These are phyloP conservation scores for Pelobates fuscus DNA, from an alignment of 2,113 vertebrate species.

Conservation along the genomic window DNA sequence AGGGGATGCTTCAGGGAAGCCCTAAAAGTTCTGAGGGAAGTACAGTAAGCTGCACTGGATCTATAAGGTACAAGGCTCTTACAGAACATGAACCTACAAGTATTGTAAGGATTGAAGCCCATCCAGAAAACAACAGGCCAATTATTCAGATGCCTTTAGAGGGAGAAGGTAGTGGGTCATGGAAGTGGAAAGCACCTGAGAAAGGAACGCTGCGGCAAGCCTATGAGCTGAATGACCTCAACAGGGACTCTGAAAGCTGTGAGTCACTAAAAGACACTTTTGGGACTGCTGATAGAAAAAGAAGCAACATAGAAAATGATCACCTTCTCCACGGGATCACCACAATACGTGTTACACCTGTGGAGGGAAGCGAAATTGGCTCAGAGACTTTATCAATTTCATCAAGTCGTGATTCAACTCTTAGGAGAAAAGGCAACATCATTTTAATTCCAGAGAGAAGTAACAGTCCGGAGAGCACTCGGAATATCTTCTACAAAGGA, in stretches of 20 bases:
- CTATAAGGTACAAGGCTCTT: constrained; percentile 80
- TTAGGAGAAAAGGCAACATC: constrained; percentile 88
- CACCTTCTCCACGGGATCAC: constrained; percentile 86
- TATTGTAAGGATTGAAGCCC: constrained; percentile 91
- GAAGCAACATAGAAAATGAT: constrained; percentile 77
- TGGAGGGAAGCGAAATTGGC: constrained; percentile 80
- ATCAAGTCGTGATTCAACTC: constrained; percentile 90
- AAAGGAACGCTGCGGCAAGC: constrained; percentile 84
- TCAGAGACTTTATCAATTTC: constrained; percentile 85
- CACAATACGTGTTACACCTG: constrained; percentile 90
- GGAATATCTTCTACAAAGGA: constrained; percentile 98
- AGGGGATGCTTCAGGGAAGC: constrained; percentile 89
- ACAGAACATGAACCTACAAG: constrained; percentile 84
- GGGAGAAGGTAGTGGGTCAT: constrained; percentile 87
- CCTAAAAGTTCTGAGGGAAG: constrained; percentile 82
- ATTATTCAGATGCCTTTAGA: constrained; percentile 86
- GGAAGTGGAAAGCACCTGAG: constrained; percentile 95
- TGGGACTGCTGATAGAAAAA: constrained; percentile 83
- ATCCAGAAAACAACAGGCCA: constrained; percentile 87
- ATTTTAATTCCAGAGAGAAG: constrained; percentile 93
- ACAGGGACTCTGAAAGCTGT: constrained; percentile 88
- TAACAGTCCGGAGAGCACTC: constrained; percentile 90
- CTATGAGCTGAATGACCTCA: constrained; percentile 91
- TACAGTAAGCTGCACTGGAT: constrained; percentile 82
- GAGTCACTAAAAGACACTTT: constrained; percentile 83